phyloP scores from a whole-genome alignment of 2,888 invertebrate species.

The Schizaphis graminum region DNA sequence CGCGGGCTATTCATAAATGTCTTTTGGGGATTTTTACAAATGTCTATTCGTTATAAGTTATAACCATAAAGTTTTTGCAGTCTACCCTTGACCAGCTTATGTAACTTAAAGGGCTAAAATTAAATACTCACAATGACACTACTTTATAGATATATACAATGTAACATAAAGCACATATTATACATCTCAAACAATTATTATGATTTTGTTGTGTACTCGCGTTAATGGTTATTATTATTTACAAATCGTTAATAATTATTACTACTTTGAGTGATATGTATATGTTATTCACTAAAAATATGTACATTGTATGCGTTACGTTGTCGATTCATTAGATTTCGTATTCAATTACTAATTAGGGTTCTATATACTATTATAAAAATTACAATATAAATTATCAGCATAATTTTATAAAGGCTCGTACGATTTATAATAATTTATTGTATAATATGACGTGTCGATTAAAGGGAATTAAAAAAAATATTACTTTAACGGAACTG shows the following conservation, averaged over 20 bases:
- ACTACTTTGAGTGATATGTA: no score
- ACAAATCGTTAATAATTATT: no score
- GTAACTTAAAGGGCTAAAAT: not conserved
- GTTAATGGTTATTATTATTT: no score
- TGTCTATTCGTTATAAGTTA: not conserved
- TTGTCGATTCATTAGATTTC: no score
- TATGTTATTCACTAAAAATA: no score
- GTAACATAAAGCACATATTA: not conserved
- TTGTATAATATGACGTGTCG: not conserved
- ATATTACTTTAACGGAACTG: not conserved
- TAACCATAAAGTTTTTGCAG: not conserved
- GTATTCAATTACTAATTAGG: no score
- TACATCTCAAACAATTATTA: not conserved
- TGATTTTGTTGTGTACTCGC: no score
- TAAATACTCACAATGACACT: not conserved
- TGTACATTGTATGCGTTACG: no score
- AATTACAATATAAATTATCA: not conserved
- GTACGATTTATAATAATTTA: not conserved
- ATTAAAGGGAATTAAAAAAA: not conserved
- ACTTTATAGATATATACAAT: not conserved
- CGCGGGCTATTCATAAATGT: not conserved
- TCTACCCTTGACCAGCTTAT: not conserved
- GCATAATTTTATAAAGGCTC: not conserved
- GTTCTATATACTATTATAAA: no score
- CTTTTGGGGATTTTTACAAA: not conserved